A percentile compares a stretch with the other conserved stretches of the same genome.
Evolutionary conservation across 2,113 vertebrate species (phyloP).

Genomic region (Accipiter virgatus): DNA sequence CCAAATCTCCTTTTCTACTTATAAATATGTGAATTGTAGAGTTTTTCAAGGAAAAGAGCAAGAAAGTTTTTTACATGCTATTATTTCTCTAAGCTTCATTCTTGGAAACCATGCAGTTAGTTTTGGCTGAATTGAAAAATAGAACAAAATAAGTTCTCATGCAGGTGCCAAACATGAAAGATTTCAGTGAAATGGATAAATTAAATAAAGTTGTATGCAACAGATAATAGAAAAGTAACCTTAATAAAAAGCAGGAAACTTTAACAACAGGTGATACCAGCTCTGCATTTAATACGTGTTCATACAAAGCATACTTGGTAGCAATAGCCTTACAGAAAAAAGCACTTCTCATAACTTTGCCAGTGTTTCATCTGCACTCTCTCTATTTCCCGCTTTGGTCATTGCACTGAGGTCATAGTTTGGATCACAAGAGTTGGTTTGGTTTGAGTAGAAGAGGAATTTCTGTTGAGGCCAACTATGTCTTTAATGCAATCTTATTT

Average conservation of each 20-base stretch:
- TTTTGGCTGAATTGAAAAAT: not conserved
- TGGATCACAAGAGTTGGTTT: not conserved
- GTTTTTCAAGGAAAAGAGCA: not conserved
- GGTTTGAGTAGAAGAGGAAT: not conserved
- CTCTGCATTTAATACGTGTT: not conserved
- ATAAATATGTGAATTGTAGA: not conserved
- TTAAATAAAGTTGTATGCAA: not conserved
- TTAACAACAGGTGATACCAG: not conserved
- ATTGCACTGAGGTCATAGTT: not conserved
- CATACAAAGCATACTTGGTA: not conserved
- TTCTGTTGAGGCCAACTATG: not conserved
- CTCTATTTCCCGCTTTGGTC: not conserved
- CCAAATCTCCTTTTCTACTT: not conserved
- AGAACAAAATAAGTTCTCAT: not conserved
- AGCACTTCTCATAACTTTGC: not conserved
- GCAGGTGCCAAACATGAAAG: not conserved
- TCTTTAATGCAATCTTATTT: not conserved
- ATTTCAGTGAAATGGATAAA: not conserved
- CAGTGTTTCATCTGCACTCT: not conserved
- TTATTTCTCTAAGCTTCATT: not conserved
- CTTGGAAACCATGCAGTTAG: not conserved
- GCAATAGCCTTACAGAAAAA: not conserved
- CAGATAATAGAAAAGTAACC: not conserved
- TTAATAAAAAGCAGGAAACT: not conserved
- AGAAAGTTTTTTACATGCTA: not conserved